phyloP scores from a whole-genome alignment of 2,113 vertebrate genomes.

The Cinclus mexicanus region DNA sequence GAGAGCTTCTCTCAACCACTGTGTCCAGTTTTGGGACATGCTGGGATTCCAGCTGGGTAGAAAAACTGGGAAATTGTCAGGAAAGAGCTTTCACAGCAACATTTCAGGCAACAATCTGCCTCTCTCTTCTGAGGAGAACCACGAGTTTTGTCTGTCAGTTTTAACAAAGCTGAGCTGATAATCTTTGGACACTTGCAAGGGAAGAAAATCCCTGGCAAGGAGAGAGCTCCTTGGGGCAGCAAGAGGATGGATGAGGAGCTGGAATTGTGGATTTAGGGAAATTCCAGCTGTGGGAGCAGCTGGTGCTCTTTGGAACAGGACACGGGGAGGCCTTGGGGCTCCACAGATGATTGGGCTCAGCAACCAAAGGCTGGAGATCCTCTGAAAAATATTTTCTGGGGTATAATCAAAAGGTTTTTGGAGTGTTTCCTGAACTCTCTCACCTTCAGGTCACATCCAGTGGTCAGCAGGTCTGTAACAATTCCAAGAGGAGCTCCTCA shows the following conservation, averaged over 20 bases:
- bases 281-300: rapidly evolving
- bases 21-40: not conserved
- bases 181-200: not conserved
- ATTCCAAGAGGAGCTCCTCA: not conserved
- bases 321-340: not conserved
- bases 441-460: not conserved
- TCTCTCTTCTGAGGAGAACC: not conserved
- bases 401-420: not conserved
- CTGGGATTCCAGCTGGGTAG: rapidly evolving
- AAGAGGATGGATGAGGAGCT: not conserved
- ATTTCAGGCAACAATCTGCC: not conserved
- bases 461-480: not conserved
- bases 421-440: rapidly evolving
- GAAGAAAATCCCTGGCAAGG: not conserved
- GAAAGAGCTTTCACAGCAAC: not conserved
- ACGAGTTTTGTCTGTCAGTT: not conserved
- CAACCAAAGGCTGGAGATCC: not conserved
- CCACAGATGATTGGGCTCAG: no score
- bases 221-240: not conserved
- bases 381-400: not conserved
- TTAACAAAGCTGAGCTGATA: not conserved
- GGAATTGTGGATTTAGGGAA: not conserved
- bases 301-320: not conserved
- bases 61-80: not conserved
- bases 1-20: not conserved